phyloP scores from a whole-genome alignment of 2,888 invertebrate genomes.

The Selenia dentaria region DNA sequence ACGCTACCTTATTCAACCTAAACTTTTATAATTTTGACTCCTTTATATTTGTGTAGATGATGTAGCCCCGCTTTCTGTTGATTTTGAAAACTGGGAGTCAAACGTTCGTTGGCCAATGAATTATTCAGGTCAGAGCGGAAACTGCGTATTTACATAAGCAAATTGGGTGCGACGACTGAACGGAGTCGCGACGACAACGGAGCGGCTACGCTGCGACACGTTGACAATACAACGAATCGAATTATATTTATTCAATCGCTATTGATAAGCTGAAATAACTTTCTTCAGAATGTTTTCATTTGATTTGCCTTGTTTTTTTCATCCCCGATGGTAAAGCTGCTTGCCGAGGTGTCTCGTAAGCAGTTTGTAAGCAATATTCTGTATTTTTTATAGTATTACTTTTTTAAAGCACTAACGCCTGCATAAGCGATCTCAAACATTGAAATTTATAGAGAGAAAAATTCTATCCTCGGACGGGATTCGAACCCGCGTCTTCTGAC shows the following conservation, averaged over 20 bases:
- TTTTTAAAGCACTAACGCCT: no score
- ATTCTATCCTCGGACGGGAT: no score
- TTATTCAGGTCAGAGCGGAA: slow-evolving; percentile 79
- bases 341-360: no score
- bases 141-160: slow-evolving; percentile 83
- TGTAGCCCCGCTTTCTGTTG: slow-evolving; percentile 59
- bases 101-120: slow-evolving; percentile 74
- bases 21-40: slow-evolving; percentile 61
- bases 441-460: no score
- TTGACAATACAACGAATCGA: slow-evolving; percentile 39
- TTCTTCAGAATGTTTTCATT: slow-evolving; percentile 11
- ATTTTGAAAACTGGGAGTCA: slow-evolving; percentile 77
- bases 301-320: slow-evolving; percentile 2
- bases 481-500: no score
- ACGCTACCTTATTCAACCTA: background rate
- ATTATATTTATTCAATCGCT: slow-evolving; percentile 26
- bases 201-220: slow-evolving; percentile 32
- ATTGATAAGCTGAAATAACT: slow-evolving; percentile 24
- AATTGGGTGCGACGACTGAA: slow-evolving; percentile 75
- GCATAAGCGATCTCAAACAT: no score
- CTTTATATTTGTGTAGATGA: slow-evolving; percentile 61
- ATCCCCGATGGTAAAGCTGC: no score
- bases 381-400: no score
- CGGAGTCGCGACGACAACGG: slow-evolving; percentile 42
- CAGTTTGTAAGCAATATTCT: no score